Conservation (phyloP, 2,797 vertebrate genomes). For the Hozukius guyotensis region DNA sequence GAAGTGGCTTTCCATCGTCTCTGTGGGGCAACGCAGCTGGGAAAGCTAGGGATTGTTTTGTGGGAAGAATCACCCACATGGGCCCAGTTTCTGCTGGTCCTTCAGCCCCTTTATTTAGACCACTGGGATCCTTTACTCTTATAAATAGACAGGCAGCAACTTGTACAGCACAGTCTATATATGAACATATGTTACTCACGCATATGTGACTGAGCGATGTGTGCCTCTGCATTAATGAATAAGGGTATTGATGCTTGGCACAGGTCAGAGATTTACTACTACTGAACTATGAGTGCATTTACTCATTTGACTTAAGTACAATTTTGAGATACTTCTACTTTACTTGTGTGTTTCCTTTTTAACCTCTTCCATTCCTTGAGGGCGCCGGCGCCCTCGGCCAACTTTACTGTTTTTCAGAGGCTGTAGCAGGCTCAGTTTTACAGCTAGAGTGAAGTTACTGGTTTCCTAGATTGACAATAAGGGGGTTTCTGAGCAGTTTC, state of each 20-base stretch:
- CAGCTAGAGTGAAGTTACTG: too few relatives aligned
- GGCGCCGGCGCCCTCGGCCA: accelerated
- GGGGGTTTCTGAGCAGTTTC: too few relatives aligned
- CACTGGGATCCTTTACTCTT: constrained; percentile 42
- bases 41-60: constrained; percentile 47
- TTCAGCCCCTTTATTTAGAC: constrained; percentile 69
- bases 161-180: constrained; percentile 8
- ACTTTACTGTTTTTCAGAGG: too few relatives aligned
- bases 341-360: background rate
- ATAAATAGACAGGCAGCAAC: constrained; percentile 52
- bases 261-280: background rate
- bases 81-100: constrained; percentile 34
- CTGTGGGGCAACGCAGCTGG: background rate
- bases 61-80: constrained; percentile 46
- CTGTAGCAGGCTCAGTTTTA: too few relatives aligned
- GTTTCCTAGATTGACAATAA: too few relatives aligned
- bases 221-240: constrained; percentile 7
- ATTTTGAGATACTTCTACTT: background rate
- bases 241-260: background rate
- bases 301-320: background rate
- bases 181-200: background rate
- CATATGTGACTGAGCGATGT: background rate
- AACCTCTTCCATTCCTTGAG: too few relatives aligned
- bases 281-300: background rate
- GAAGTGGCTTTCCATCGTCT: constrained; percentile 19